Percentiles rank a stretch among this genome's conserved stretches.
These are phyloP conservation scores for Eustalomyia histrio DNA, from an alignment of 2,888 invertebrate genomes.

Conservation along the genomic window DNA sequence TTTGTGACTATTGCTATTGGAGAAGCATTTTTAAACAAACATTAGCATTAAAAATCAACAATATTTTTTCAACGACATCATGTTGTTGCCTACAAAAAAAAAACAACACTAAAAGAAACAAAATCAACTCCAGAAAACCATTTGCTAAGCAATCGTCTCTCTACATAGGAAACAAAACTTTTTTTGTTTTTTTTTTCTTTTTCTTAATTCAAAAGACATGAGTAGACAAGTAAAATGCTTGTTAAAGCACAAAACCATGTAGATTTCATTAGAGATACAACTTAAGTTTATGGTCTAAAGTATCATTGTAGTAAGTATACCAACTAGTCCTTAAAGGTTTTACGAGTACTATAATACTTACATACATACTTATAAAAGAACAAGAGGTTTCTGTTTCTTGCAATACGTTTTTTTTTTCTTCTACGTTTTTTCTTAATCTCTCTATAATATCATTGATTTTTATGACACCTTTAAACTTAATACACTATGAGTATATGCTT, in stretches of 20 bases:
- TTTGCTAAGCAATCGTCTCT: constrained; percentile 33
- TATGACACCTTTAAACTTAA: constrained; percentile 58
- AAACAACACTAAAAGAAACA: background rate
- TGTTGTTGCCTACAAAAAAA: constrained; percentile 42
- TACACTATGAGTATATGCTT: constrained; percentile 6
- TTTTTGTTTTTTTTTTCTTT: constrained; percentile 21
- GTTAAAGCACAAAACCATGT: constrained; percentile 77
- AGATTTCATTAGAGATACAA: constrained; percentile 77
- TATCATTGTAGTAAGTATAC: constrained; percentile 42
- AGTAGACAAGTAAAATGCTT: constrained; percentile 77
- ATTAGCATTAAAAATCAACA: constrained; percentile 64
- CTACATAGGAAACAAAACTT: constrained; percentile 30
- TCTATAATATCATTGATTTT: constrained; percentile 64
- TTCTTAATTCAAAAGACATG: constrained; percentile 69
- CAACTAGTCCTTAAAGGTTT: constrained; percentile 46
- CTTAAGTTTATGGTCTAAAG: constrained; percentile 63
- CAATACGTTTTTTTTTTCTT: constrained; percentile 16
- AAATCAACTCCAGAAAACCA: constrained; percentile 30
- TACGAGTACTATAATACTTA: background rate
- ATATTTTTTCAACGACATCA: constrained; percentile 56
- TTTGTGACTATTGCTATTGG: constrained; percentile 18
- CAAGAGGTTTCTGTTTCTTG: constrained; percentile 40
- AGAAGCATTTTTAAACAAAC: constrained; percentile 51
- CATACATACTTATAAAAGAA: background rate
- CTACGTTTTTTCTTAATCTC: constrained; percentile 46